Evolutionary conservation across 1,140 invertebrate genomes (phyloP).

Genomic region (Colletes latitarsis): DNA sequence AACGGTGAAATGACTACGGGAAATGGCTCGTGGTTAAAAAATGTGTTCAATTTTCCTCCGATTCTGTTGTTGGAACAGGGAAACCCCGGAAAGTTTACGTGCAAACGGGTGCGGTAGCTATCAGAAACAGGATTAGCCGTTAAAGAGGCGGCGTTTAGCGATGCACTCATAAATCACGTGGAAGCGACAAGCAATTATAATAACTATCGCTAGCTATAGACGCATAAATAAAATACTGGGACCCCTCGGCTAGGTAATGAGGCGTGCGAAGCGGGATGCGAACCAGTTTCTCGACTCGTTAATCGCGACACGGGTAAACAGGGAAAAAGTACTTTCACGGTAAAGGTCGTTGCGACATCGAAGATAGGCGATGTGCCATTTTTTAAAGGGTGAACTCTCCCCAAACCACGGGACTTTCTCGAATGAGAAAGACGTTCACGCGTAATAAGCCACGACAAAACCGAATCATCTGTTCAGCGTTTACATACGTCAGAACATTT

Average conservation of each 20-base stretch:
- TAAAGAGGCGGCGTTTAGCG: constrained; percentile 73
- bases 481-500: no score
- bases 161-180: constrained; percentile 73
- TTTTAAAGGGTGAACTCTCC: not conserved
- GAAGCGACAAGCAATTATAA: constrained; percentile 78
- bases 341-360: constrained; percentile 29
- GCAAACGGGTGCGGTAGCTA: constrained; percentile 61
- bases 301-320: constrained; percentile 51
- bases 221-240: constrained; percentile 75
- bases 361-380: constrained; percentile 6
- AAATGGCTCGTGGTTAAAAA: constrained; percentile 11
- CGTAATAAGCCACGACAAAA: no score
- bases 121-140: constrained; percentile 71
- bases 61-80: not conserved
- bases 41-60: constrained; percentile 15
- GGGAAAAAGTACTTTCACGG: constrained; percentile 41
- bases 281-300: constrained; percentile 63
- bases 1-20: not conserved
- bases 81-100: constrained; percentile 14
- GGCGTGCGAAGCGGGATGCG: constrained; percentile 58
- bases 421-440: no score
- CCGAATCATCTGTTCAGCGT: no score
- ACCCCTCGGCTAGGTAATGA: constrained; percentile 74
- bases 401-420: not conserved
- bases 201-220: constrained; percentile 73